phyloP scores from a whole-genome alignment of 1,140 invertebrate genomes.

The Halictus rubicundus region DNA sequence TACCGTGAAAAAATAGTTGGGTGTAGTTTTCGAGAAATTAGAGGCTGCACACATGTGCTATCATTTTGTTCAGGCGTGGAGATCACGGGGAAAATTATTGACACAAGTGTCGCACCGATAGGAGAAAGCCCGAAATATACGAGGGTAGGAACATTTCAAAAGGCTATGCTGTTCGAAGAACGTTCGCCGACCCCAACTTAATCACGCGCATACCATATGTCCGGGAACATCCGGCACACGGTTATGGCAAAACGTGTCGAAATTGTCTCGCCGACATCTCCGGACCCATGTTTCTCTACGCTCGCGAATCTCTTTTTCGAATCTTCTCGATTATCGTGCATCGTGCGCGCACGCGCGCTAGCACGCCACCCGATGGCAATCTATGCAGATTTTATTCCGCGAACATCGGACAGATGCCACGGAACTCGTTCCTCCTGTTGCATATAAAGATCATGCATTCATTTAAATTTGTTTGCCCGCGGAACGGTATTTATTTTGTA shows the following conservation, averaged over 20 bases:
- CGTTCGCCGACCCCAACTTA: conserved; percentile 52
- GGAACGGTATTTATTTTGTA: neutral
- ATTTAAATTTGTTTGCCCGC: neutral
- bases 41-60: too few relatives aligned
- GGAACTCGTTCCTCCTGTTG: neutral
- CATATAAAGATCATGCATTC: neutral
- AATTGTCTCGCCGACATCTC: conserved; percentile 49
- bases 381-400: conserved; percentile 4
- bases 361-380: neutral
- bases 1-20: too few relatives aligned
- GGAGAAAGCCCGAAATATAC: conserved; percentile 8
- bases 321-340: conserved; percentile 5
- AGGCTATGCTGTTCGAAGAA: conserved; percentile 29
- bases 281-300: conserved; percentile 14
- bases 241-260: conserved; percentile 55
- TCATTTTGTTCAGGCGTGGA: too few relatives aligned
- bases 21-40: too few relatives aligned
- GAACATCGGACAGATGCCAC: neutral
- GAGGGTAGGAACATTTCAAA: conserved; percentile 10
- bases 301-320: conserved; percentile 36
- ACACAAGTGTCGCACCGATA: conserved; percentile 7
- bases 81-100: conserved; percentile 6
- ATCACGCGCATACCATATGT: conserved; percentile 61
- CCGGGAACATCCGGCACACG: conserved; percentile 52
- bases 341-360: too few relatives aligned